Evolutionary conservation across 2,113 vertebrate genomes (phyloP).

Genomic region (Rissa tridactyla): DNA sequence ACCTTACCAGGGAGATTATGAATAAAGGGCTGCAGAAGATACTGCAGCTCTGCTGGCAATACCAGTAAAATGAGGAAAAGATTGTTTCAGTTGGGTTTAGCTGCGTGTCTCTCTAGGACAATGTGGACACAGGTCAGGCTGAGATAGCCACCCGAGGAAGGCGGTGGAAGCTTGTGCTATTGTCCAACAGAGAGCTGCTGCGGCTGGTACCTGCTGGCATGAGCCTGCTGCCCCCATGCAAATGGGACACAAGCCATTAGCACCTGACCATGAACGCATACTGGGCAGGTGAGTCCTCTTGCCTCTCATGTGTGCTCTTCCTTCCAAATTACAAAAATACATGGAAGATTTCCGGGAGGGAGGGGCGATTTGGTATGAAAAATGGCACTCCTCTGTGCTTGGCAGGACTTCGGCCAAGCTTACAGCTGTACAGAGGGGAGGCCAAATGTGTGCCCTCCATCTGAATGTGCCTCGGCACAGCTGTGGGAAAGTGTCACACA

Average conservation of each 20-base stretch:
- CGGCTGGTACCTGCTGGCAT: not conserved
- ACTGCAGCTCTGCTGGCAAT: not conserved
- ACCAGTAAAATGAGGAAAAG: not conserved
- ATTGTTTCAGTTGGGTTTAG: not conserved
- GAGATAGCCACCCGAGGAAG: rapidly evolving
- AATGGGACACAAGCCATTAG: not conserved
- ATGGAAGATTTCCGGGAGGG: not conserved
- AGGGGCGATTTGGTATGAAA: not conserved
- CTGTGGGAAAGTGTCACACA: not conserved
- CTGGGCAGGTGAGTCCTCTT: not conserved
- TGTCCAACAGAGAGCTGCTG: not conserved
- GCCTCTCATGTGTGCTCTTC: not conserved
- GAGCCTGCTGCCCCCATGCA: not conserved
- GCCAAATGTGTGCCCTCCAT: not conserved
- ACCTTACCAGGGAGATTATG: not conserved
- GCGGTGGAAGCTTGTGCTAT: not conserved
- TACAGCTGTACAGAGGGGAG: not conserved
- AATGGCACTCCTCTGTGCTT: not conserved
- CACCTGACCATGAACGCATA: rapidly evolving
- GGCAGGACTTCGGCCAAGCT: not conserved
- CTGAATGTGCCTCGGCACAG: not conserved
- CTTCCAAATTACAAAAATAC: not conserved
- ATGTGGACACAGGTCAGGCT: not conserved
- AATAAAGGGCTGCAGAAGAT: not conserved
- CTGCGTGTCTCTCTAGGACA: not conserved